A percentile compares a stretch with the other conserved stretches of the same genome.
Conservation (phyloP, 2,888 invertebrate genomes). For the Stramonita haemastoma region DNA sequence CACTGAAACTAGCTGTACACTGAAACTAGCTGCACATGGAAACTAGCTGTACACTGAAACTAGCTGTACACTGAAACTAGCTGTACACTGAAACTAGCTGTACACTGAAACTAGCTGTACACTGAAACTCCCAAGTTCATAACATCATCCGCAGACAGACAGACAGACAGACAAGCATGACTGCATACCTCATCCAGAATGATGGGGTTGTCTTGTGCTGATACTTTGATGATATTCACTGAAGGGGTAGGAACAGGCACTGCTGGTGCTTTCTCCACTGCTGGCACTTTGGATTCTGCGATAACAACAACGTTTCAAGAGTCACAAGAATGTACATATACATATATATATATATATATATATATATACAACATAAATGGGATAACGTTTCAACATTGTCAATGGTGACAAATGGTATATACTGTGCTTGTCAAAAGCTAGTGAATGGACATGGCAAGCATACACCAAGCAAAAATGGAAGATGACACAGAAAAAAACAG, state of each 20-base stretch:
- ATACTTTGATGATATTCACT: conserved; percentile 1
- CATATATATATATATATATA: too few relatives aligned
- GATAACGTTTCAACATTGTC: background rate
- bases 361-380: background rate
- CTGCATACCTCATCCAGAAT: conserved; percentile 38
- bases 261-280: background rate
- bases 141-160: background rate
- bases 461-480: background rate
- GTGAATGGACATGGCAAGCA: background rate
- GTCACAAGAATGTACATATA: background rate
- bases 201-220: conserved; percentile 34
- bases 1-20: too few relatives aligned
- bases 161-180: background rate
- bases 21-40: too few relatives aligned
- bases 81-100: too few relatives aligned
- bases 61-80: too few relatives aligned
- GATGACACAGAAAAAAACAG: background rate
- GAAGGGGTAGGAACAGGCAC: background rate
- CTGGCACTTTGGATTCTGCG: background rate
- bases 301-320: background rate
- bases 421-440: background rate
- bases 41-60: too few relatives aligned
- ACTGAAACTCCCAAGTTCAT: too few relatives aligned
- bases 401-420: background rate
- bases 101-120: too few relatives aligned